phyloP scores from a whole-genome alignment of 2,888 invertebrate species.

The Poecilus cupreus region DNA sequence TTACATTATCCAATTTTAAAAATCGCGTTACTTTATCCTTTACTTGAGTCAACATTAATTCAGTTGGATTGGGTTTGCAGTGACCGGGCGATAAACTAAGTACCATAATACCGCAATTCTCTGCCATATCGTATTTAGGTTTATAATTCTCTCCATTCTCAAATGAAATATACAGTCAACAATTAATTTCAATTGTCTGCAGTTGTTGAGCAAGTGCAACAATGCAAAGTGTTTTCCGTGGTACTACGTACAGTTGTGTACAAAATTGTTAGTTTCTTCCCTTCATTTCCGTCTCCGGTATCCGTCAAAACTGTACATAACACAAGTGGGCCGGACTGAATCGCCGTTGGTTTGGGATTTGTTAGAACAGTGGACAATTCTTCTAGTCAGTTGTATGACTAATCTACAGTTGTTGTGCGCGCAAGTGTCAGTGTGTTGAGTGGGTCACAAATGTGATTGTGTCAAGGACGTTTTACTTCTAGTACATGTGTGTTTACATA shows the following conservation, averaged over 20 bases:
- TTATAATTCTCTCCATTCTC: too few species aligned
- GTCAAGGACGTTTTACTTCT: background rate
- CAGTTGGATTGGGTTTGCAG: too few species aligned
- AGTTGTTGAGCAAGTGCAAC: too few species aligned
- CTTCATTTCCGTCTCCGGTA: background rate
- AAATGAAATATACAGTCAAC: too few species aligned
- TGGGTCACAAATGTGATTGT: background rate
- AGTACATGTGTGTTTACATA: conserved; percentile 57
- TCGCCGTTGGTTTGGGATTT: background rate
- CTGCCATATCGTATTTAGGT: too few species aligned
- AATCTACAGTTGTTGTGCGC: background rate
- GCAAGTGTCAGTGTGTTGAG: background rate
- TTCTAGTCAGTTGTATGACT: conserved; percentile 48
- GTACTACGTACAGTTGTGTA: background rate
- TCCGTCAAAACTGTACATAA: background rate
- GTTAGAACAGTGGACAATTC: conserved; percentile 4
- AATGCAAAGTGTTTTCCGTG: background rate
- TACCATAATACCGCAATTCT: too few species aligned
- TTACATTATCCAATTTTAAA: too few species aligned
- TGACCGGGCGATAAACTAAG: too few species aligned
- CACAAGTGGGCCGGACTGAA: background rate
- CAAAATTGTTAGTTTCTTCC: background rate
- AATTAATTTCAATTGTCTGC: too few species aligned
- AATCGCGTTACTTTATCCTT: too few species aligned
- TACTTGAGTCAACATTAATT: too few species aligned